Percentiles rank a stretch among this genome's conserved stretches.
Conservation (phyloP, 2,113 vertebrate genomes). For the Zosterops hypoxanthus region DNA sequence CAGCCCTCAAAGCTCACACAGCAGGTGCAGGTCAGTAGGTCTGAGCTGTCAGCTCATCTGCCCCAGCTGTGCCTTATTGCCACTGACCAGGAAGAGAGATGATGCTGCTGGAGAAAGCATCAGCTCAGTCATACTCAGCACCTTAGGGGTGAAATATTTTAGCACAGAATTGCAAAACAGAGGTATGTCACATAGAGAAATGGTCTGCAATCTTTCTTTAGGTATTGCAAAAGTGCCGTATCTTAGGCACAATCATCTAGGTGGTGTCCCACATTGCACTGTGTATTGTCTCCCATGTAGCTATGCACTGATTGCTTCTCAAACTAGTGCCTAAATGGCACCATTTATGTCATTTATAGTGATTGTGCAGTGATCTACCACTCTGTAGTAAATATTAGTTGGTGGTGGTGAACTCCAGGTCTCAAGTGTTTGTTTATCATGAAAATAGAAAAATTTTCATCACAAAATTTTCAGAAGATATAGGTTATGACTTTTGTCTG, state of each 20-base stretch:
- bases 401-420: background rate
- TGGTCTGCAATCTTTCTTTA: background rate
- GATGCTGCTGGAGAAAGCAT: background rate
- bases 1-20: background rate
- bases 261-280: background rate
- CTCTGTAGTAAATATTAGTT: background rate
- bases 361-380: background rate
- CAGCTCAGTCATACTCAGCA: rapidly evolving
- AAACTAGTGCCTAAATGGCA: background rate
- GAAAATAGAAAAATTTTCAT: background rate
- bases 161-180: background rate
- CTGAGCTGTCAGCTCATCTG: background rate
- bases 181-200: background rate
- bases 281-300: background rate
- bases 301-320: background rate
- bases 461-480: background rate
- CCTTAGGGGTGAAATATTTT: background rate
- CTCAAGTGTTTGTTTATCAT: background rate
- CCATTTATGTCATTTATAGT: background rate
- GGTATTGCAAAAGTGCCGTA: background rate
- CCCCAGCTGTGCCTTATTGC: background rate
- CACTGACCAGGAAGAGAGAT: background rate
- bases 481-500: background rate
- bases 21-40: background rate
- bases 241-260: background rate